Conservation (phyloP, 2,888 invertebrate genomes). For the Drosophila borborema region DNA sequence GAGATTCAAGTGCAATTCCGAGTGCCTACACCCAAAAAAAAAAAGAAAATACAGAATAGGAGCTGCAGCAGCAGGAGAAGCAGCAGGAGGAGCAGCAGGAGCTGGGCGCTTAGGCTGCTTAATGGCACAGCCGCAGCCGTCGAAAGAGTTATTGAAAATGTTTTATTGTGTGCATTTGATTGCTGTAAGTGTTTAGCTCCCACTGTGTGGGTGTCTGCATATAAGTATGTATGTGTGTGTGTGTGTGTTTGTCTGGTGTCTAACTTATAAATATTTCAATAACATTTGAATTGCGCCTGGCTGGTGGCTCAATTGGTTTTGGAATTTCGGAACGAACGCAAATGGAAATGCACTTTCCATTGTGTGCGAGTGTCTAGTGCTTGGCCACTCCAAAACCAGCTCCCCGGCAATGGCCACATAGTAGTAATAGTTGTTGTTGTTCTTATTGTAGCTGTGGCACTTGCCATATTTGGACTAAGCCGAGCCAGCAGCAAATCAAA, state of each 20-base stretch:
- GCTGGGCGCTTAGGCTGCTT: slow-evolving; percentile 44
- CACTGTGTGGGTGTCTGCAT: slow-evolving; percentile 22
- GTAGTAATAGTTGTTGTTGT: background rate
- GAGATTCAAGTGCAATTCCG: slow-evolving; percentile 53
- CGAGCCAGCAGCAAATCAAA: slow-evolving; percentile 18
- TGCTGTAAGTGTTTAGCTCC: slow-evolving; percentile 75
- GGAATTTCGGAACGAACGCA: slow-evolving; percentile 31
- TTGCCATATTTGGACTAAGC: slow-evolving; percentile 71
- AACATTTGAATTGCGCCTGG: slow-evolving; percentile 74
- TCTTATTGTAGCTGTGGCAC: slow-evolving; percentile 38
- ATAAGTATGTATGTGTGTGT: slow-evolving; percentile 14
- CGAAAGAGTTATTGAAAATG: slow-evolving; percentile 81
- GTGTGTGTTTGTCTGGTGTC: slow-evolving; percentile 59
- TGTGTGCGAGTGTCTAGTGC: slow-evolving; percentile 78
- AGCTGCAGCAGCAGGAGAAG: background rate
- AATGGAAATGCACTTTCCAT: slow-evolving; percentile 80
- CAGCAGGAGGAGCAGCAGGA: background rate
- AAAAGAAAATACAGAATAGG: slow-evolving; percentile 30
- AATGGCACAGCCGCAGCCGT: slow-evolving; percentile 66
- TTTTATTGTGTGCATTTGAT: slow-evolving; percentile 81
- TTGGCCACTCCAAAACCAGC: slow-evolving; percentile 59
- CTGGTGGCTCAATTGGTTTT: slow-evolving; percentile 38
- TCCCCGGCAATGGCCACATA: slow-evolving; percentile 14
- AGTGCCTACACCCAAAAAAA: slow-evolving; percentile 43
- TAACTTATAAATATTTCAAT: slow-evolving; percentile 81